A percentile compares a stretch with the other conserved stretches of the same genome.
Evolutionary conservation across 2,888 invertebrate species (phyloP).

Genomic region (Tiphia femorata): DNA sequence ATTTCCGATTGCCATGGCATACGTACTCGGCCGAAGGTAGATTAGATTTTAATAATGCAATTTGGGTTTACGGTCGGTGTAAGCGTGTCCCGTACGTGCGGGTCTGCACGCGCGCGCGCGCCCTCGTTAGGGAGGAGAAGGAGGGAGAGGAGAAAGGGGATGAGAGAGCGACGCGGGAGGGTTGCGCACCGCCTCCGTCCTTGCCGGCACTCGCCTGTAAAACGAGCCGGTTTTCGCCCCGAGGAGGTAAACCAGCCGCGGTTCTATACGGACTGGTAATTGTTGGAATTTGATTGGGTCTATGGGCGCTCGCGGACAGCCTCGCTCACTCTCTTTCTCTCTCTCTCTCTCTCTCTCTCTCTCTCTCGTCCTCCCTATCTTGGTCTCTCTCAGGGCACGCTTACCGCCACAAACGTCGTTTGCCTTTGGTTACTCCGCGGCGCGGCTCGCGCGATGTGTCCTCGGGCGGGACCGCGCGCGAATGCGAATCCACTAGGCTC

Average conservation of each 20-base stretch:
- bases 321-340: too few species aligned
- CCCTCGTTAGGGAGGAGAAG: not conserved
- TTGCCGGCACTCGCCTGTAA: slow-evolving; percentile 38
- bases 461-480: slow-evolving; percentile 30
- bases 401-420: slow-evolving; percentile 6
- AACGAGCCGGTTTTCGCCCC: slow-evolving; percentile 44
- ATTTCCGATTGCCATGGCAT: slow-evolving; percentile 45
- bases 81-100: not conserved
- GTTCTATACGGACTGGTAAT: slow-evolving; percentile 46
- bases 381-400: too few species aligned
- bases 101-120: not conserved
- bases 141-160: not conserved
- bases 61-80: slow-evolving; percentile 50
- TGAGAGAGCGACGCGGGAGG: not conserved
- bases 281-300: slow-evolving; percentile 62
- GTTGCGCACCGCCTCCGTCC: slow-evolving; percentile 1
- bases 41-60: slow-evolving; percentile 67
- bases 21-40: slow-evolving; percentile 52
- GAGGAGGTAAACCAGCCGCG: slow-evolving; percentile 40
- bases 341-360: too few species aligned
- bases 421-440: slow-evolving; percentile 8
- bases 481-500: slow-evolving; percentile 28
- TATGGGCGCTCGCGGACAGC: slow-evolving; percentile 24
- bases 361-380: too few species aligned
- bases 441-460: slow-evolving; percentile 27